Evolutionary conservation across 2,113 vertebrate species (phyloP).

Genomic region (Pelobates fuscus): DNA sequence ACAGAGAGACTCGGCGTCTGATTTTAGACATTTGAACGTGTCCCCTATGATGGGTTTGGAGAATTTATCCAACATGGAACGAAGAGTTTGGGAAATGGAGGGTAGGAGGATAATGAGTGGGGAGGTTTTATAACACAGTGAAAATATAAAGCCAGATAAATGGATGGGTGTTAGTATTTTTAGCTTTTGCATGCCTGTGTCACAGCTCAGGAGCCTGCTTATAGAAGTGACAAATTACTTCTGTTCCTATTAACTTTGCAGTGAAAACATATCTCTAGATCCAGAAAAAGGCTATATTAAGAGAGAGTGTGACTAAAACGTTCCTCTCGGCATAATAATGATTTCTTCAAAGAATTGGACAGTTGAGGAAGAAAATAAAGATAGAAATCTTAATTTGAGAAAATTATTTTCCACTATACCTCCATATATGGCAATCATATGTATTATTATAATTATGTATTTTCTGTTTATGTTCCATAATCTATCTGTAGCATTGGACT

Average conservation of each 20-base stretch:
- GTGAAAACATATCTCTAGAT: neutral
- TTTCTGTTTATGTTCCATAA: too few relatives aligned
- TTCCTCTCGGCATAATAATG: neutral
- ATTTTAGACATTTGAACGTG: neutral
- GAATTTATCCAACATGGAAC: neutral
- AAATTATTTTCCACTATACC: too few relatives aligned
- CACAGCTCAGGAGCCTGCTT: neutral
- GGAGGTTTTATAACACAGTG: neutral
- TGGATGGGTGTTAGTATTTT: neutral
- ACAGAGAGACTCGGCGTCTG: neutral
- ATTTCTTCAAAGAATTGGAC: too few relatives aligned
- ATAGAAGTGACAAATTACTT: constrained; percentile 1
- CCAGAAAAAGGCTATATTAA: neutral
- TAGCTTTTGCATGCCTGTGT: neutral
- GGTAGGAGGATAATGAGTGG: neutral
- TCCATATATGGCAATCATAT: too few relatives aligned
- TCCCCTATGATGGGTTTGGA: neutral
- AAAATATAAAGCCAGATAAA: neutral
- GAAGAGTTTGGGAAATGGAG: neutral
- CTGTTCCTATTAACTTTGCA: neutral
- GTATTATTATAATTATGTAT: too few relatives aligned
- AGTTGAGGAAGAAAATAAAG: too few relatives aligned
- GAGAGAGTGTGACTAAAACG: neutral
- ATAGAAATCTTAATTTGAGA: too few relatives aligned
- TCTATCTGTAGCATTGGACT: too few relatives aligned